Percentiles rank a stretch among this genome's conserved stretches.
Conservation (phyloP, 2,888 invertebrate genomes). For the Agriopis marginaria region DNA sequence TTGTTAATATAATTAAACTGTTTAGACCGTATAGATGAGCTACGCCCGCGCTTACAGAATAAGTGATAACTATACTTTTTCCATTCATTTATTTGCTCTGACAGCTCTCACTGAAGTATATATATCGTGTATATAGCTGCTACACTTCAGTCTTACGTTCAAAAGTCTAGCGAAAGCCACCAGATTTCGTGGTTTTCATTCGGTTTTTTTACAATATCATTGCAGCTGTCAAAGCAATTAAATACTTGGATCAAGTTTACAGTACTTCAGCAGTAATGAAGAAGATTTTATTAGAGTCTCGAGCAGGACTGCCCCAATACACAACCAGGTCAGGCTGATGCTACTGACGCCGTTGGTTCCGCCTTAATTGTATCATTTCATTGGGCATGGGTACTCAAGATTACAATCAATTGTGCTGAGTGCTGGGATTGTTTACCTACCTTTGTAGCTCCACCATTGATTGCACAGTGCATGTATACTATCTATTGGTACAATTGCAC, state of each 20-base stretch:
- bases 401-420: constrained; percentile 50
- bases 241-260: neutral
- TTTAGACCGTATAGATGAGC: neutral
- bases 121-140: no score
- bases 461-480: no score
- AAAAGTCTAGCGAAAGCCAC: no score
- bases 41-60: neutral
- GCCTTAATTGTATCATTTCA: constrained; percentile 46
- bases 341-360: neutral
- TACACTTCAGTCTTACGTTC: no score
- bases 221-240: no score
- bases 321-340: constrained; percentile 15
- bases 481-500: no score
- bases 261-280: constrained; percentile 1
- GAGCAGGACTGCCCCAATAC: constrained; percentile 10
- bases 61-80: no score
- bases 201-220: no score
- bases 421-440: constrained; percentile 11
- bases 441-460: neutral
- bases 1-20: no score
- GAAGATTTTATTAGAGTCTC: constrained; percentile 3
- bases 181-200: no score
- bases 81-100: no score
- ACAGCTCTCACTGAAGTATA: no score
- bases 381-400: constrained; percentile 39